Evolutionary conservation across 2,797 vertebrate genomes (phyloP).

Genomic region (Alosa sapidissima): DNA sequence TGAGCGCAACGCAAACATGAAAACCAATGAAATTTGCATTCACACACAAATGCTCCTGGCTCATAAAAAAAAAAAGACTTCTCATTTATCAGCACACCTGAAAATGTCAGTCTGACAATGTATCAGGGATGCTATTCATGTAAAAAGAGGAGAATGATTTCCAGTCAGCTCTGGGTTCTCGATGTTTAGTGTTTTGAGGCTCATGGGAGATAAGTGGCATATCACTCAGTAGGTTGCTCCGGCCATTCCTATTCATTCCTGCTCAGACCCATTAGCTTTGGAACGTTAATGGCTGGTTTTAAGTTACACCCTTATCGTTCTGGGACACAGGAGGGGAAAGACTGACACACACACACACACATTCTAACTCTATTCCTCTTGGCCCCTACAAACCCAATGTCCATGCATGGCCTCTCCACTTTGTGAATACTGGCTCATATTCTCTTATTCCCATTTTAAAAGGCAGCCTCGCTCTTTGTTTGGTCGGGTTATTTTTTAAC

Average conservation of each 20-base stretch:
- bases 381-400: background rate
- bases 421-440: background rate
- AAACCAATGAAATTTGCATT: background rate
- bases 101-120: background rate
- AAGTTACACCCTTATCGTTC: slow-evolving; percentile 55
- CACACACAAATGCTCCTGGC: background rate
- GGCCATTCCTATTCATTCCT: slow-evolving; percentile 37
- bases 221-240: slow-evolving; percentile 38
- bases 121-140: background rate
- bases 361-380: background rate
- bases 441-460: slow-evolving; percentile 27
- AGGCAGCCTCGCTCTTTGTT: slow-evolving; percentile 47
- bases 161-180: background rate
- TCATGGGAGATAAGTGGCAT: slow-evolving; percentile 32
- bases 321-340: slow-evolving; percentile 34
- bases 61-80: background rate
- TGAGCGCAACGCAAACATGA: background rate
- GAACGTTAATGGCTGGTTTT: slow-evolving; percentile 56
- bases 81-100: background rate
- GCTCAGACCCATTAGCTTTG: slow-evolving; percentile 40
- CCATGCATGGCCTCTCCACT: background rate
- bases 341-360: slow-evolving; percentile 21
- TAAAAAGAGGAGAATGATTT: background rate
- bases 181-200: slow-evolving; percentile 29
- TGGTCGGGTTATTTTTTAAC: slow-evolving; percentile 46